phyloP scores from a whole-genome alignment of 2,113 vertebrate species.

The Onychostruthus taczanowskii region DNA sequence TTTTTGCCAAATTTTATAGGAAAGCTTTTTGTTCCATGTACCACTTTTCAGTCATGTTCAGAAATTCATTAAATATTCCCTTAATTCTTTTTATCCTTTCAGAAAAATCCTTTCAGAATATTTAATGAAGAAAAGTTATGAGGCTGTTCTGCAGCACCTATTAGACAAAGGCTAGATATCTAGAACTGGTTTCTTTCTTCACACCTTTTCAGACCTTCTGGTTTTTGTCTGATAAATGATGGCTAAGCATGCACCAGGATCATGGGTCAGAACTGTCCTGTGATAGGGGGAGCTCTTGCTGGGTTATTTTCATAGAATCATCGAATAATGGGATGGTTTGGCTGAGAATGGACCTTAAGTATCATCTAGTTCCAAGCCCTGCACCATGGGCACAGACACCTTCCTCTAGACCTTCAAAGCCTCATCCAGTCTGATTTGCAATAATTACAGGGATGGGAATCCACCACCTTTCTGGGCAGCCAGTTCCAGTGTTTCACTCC shows the following conservation, averaged over 20 bases:
- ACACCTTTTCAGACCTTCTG: not conserved
- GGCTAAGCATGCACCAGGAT: not conserved
- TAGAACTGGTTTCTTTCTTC: not conserved
- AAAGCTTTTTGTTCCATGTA: not conserved
- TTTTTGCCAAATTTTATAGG: not conserved
- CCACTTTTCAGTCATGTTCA: not conserved
- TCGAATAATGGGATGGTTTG: not conserved
- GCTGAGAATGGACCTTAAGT: not conserved
- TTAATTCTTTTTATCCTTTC: constrained; percentile 8
- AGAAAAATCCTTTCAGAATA: not conserved
- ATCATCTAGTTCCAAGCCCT: not conserved
- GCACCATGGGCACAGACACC: too few relatives aligned
- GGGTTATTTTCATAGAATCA: not conserved
- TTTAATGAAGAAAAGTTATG: not conserved
- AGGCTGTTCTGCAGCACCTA: not conserved
- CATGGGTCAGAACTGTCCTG: not conserved
- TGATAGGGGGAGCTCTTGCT: fast-evolving
- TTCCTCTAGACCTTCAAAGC: not conserved
- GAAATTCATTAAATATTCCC: constrained; percentile 11
- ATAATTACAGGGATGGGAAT: not conserved
- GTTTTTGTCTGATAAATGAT: not conserved
- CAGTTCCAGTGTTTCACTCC: not conserved
- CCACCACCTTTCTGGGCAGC: not conserved
- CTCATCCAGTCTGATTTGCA: not conserved
- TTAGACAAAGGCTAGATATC: not conserved